Evolutionary conservation across 2,113 vertebrate species (phyloP).

Genomic region (Mirza zaza): DNA sequence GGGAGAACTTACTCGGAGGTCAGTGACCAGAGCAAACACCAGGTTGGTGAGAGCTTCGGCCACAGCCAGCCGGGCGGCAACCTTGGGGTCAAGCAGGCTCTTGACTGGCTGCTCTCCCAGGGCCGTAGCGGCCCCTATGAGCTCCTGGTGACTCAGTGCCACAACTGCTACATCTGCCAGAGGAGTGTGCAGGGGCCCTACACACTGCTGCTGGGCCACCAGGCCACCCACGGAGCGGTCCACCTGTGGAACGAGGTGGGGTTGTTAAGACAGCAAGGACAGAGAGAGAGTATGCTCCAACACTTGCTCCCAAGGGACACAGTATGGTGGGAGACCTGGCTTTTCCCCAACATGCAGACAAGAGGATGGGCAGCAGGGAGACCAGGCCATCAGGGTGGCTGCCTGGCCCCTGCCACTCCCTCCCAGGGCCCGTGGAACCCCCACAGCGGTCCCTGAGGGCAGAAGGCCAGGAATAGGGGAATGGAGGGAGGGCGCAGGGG

Average conservation of each 20-base stretch:
- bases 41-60: constrained; percentile 94
- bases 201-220: constrained; percentile 96
- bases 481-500: background rate
- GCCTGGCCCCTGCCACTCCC: background rate
- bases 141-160: constrained; percentile 90
- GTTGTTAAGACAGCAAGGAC: background rate
- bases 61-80: constrained; percentile 91
- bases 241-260: constrained; percentile 83
- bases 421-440: background rate
- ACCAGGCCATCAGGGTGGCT: background rate
- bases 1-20: constrained; percentile 85
- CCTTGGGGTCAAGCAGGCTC: constrained; percentile 89
- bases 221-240: constrained; percentile 95
- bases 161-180: constrained; percentile 94
- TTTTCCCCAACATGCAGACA: background rate
- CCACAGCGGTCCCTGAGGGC: background rate
- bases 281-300: background rate
- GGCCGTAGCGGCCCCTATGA: constrained; percentile 90
- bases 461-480: too few relatives aligned
- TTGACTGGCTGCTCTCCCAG: constrained; percentile 96
- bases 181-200: constrained; percentile 94
- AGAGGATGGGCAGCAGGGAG: background rate
- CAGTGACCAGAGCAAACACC: constrained; percentile 91
- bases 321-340: background rate
- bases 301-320: background rate